Evolutionary conservation across 2,113 vertebrate genomes (phyloP), one percentile per base, ranked within the genome.

Genomic region (Bufo bufo): DNA sequence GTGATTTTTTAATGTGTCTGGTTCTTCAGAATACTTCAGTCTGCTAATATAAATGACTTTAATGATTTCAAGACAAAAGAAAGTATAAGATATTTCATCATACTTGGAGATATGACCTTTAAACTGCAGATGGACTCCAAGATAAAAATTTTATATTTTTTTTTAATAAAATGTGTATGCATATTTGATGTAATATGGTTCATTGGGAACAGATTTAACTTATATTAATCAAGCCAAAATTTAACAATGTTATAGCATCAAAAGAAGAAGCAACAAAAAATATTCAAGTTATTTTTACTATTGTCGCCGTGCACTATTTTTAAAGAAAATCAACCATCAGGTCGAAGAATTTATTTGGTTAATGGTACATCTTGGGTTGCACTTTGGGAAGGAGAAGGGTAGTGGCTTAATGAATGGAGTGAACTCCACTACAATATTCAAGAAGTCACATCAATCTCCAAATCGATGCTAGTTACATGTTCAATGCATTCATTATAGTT

Each of bases 171-270:
- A 23, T 56, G 19, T 54, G 50, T 6, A 78, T 78, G 77, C 77
- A 45, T 59, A 59, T 43, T 80, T 80, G 54, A 23, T 59, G 16
- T n/a, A 13, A 59, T 59, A 59, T 17, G 33, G 23, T 43, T 17
- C 78, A 43, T 59, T 59, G 19, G 23, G 47, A 80, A 80, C 54
- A 80, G 78, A 80, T 59, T 43, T 58, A 43, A 23, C 56, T 80
- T 59, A 80, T 80, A 10, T 80, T 13, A 43, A 14, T 59, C 54
- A 80, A 80, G 78, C 78, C 54, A 80, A 33, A 59, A 16, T 14
- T 33, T 33, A 33, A 52, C 12, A 59, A 17, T 33, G 16, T 13
- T 33, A 6, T 58, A 79, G 52, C 52, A 7, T 58, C 78, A 33
- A 59, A 14, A 59, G 49, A n/a, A 54, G 19, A 17, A 59, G 23